Percentiles rank a stretch among this genome's conserved stretches.
Conservation (phyloP, 2,113 vertebrate species). For the Trematocara marginatum region DNA sequence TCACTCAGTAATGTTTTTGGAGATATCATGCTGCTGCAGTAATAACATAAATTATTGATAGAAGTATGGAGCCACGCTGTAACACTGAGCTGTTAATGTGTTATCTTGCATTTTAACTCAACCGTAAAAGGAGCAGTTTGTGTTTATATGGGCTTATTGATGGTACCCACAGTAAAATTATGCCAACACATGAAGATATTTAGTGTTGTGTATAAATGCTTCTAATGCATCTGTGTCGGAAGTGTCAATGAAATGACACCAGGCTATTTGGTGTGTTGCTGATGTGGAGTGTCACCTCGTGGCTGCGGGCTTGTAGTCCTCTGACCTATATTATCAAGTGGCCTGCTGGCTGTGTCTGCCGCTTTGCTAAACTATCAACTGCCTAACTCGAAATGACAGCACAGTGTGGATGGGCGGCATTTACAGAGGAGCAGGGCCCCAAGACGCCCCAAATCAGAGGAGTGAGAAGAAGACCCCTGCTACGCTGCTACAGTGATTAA, state of each 20-base stretch:
- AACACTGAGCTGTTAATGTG: constrained; percentile 47
- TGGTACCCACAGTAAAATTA: background rate
- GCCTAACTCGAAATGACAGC: constrained; percentile 55
- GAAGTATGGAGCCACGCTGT: constrained; percentile 27
- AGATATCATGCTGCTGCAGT: constrained; percentile 46
- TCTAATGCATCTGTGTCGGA: constrained; percentile 11
- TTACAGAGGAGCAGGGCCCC: constrained; percentile 27
- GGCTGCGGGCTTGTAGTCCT: constrained; percentile 48
- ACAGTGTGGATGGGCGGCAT: constrained; percentile 35
- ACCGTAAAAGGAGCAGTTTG: constrained; percentile 23
- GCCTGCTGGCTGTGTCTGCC: constrained; percentile 53
- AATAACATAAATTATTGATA: constrained; percentile 63
- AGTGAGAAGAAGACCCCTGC: background rate
- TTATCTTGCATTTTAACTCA: constrained; percentile 40
- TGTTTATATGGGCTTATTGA: background rate
- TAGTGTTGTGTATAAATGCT: constrained; percentile 6
- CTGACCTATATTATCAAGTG: constrained; percentile 66
- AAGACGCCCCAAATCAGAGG: background rate
- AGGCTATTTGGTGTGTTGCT: constrained; percentile 22
- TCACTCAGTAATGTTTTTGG: constrained; percentile 47
- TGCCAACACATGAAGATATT: constrained; percentile 4
- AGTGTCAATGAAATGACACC: constrained; percentile 39
- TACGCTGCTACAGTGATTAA: background rate
- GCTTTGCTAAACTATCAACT: constrained; percentile 44
- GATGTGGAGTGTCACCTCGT: constrained; percentile 59